These are phyloP conservation scores for Carterocephalus palaemon DNA, from an alignment of 2,888 invertebrate species.

Conservation along the genomic window DNA sequence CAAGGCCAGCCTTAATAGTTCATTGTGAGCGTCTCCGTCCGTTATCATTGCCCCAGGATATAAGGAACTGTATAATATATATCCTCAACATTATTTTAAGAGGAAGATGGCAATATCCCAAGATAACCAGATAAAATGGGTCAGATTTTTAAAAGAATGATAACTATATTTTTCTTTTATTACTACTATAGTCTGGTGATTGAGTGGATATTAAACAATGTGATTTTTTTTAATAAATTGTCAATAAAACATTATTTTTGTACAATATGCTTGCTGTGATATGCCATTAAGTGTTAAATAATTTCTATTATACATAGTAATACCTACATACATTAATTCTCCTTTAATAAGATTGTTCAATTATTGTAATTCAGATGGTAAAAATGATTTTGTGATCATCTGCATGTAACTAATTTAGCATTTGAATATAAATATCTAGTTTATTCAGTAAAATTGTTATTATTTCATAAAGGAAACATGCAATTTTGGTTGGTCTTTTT, in stretches of 20 bases:
- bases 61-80: no score
- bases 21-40: no score
- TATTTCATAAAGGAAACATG: conserved; percentile 1
- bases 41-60: no score
- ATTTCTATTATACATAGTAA: no score
- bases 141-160: no score
- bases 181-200: background rate
- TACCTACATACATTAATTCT: background rate
- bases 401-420: conserved; percentile 32
- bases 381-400: conserved; percentile 33
- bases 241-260: conserved; percentile 30
- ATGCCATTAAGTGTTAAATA: conserved; percentile 36
- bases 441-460: conserved; percentile 28
- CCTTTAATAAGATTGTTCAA: background rate
- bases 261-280: conserved; percentile 43
- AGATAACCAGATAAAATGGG: no score
- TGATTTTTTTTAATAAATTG: conserved; percentile 15
- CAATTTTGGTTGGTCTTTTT: background rate
- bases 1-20: no score
- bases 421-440: conserved; percentile 35
- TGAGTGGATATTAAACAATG: conserved; percentile 2
- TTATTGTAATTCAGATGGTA: conserved; percentile 32
- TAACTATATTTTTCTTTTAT: no score
- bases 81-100: no score
- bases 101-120: no score